These are phyloP conservation scores for Aphelinus atriplicis DNA, from an alignment of 1,140 invertebrate species.

Conservation along the genomic window DNA sequence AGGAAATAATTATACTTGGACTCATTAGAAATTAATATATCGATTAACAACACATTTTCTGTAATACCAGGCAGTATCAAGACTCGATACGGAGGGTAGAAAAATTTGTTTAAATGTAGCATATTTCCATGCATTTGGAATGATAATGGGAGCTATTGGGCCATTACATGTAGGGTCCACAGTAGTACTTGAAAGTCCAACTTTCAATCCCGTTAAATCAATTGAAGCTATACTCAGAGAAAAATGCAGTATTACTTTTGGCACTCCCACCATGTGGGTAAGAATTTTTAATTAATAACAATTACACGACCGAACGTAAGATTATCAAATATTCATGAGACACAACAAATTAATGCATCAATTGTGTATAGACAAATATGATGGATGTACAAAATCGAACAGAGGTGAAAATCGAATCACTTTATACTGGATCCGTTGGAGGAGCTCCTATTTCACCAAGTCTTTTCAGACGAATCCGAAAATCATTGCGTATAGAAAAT, in stretches of 20 bases:
- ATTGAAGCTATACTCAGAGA: slow-evolving; percentile 76
- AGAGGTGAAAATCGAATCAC: slow-evolving; percentile 61
- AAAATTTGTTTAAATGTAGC: slow-evolving; percentile 85
- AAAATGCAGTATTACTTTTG: slow-evolving; percentile 83
- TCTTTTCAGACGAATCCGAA: slow-evolving; percentile 73
- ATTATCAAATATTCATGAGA: too few species aligned
- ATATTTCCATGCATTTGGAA: slow-evolving; percentile 92
- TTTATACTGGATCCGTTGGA: slow-evolving; percentile 75
- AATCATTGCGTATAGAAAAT: slow-evolving; percentile 63
- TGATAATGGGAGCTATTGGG: slow-evolving; percentile 74
- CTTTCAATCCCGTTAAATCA: slow-evolving; percentile 76
- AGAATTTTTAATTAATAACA: slow-evolving; percentile 62
- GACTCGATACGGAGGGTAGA: slow-evolving; percentile 69
- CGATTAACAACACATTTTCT: too few species aligned
- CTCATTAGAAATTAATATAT: too few species aligned
- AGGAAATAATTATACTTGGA: too few species aligned
- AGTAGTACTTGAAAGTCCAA: slow-evolving; percentile 74
- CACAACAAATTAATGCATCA: neutral
- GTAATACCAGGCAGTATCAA: slow-evolving; percentile 65
- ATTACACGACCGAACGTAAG: too few species aligned
- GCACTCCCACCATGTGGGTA: slow-evolving; percentile 97
- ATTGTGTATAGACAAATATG: slow-evolving; percentile 50
- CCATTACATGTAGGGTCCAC: slow-evolving; percentile 75
- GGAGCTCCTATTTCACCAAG: slow-evolving; percentile 81
- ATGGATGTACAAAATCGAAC: slow-evolving; percentile 61